Base-by-base conservation (phyloP, 2,888 invertebrate species). In the Kryphioiulus occultus region DNA sequence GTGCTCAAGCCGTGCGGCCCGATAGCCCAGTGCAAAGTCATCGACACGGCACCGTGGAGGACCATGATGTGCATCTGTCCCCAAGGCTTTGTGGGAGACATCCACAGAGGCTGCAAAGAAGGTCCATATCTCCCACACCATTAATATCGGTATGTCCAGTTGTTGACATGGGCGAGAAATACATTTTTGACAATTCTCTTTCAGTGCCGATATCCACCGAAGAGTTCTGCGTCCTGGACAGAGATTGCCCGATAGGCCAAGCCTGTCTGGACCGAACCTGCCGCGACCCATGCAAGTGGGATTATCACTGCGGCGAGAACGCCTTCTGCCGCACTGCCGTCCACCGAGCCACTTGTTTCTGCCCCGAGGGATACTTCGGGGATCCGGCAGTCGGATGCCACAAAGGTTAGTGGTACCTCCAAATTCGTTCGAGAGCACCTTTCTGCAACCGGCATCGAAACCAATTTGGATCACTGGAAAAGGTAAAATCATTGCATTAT, bases 1-100 rank as follows among this genome's bases (percentile, higher is more conserved):
- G 89, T 89, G 84, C 85, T 88, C 19, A 88, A 89, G 85, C 90
- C 90, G 15, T 90, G 89, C 78, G 88, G 89, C 15, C 85, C 88
- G 15, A 88, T 85, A 68, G 89, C 89, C 19, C 87, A 88, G 44
- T 97, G 97, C 91, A 94, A 95, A 92, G 96, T 97, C 0, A 94
- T 96, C 35, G 95, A 97, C 91, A 96, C 97, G 5, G 92, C 95
- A 39, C 97, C 97, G 0, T 95, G 97, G 9, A 94, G 97, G 89
- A 97, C 97, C 0, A 96, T 97, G 96, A 94, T 96, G 59, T 98
- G 97, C 91, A 94, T 96, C 82, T 89, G 89, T 88, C 89, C 89
- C 4, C 85, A 86, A 87, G 89, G 89, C n/a, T 89, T 87, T 42
- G 87, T 89, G 26, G 89, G 89, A 12, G 88, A 89, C 86, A 88